A percentile compares a stretch with the other conserved stretches of the same genome.
These are phyloP conservation scores for Alethe diademata DNA, from an alignment of 2,113 vertebrate species.

Conservation along the genomic window DNA sequence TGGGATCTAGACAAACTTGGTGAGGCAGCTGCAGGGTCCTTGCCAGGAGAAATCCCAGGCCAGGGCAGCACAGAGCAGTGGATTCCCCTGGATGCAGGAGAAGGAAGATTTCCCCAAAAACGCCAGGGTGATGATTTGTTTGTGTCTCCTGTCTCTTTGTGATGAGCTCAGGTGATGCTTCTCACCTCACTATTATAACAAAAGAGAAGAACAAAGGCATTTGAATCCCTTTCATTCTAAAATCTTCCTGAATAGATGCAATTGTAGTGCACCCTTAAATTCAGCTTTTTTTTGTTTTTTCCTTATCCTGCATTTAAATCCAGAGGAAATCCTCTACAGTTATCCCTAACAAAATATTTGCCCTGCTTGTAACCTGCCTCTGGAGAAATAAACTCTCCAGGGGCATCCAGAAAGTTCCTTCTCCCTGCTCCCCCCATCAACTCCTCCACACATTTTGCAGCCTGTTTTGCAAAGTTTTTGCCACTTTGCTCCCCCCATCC, in stretches of 20 bases:
- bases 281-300: neutral
- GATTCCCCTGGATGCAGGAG: neutral
- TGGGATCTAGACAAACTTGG: neutral
- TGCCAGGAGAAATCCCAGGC: neutral
- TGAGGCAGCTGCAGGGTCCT: neutral
- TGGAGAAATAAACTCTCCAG: neutral
- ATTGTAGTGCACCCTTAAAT: neutral
- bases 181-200: neutral
- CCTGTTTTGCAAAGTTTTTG: neutral
- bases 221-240: neutral
- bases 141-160: neutral
- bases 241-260: neutral
- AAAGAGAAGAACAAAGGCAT: neutral
- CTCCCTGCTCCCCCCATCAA: neutral
- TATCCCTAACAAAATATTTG: neutral
- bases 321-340: neutral
- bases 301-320: neutral
- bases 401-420: neutral
- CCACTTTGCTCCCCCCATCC: rapidly evolving
- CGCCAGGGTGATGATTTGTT: neutral
- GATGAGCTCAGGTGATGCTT: neutral
- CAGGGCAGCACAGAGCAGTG: neutral
- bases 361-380: neutral
- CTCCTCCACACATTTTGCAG: neutral
- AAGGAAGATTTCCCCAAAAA: neutral